Percentiles rank a stretch among this genome's conserved stretches.
Conservation (phyloP, 2,888 invertebrate genomes). For the Polylopha cassiicola region DNA sequence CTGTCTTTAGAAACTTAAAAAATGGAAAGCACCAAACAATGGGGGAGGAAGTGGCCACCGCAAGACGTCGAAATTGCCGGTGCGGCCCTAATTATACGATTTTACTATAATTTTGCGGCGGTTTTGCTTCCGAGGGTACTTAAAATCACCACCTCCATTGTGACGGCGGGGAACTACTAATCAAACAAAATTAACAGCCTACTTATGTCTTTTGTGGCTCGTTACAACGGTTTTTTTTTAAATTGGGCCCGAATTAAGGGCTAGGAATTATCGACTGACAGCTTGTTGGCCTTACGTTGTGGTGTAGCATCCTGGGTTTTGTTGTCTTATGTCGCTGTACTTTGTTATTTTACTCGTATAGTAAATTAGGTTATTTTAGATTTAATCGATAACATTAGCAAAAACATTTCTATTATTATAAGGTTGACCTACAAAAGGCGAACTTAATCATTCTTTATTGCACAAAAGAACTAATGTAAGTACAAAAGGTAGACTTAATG, state of each 20-base stretch:
- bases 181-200: constrained; percentile 57
- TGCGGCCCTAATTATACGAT: constrained; percentile 68
- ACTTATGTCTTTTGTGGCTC: constrained; percentile 41
- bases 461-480: no score
- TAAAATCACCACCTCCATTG: constrained; percentile 62
- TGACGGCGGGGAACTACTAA: constrained; percentile 56
- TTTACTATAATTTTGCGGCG: constrained; percentile 69
- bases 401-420: no score
- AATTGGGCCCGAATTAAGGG: constrained; percentile 28
- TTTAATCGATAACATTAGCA: no score
- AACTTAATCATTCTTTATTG: no score
- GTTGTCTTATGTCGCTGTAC: constrained; percentile 9
- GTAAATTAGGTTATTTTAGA: no score
- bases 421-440: no score
- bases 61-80: constrained; percentile 62
- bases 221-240: constrained; percentile 43
- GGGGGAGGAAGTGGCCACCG: constrained; percentile 68
- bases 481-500: no score
- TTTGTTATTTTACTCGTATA: constrained; percentile 6
- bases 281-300: constrained; percentile 16
- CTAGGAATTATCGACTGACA: constrained; percentile 10
- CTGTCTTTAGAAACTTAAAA: constrained; percentile 43
- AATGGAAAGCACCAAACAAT: constrained; percentile 55
- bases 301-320: constrained; percentile 14
- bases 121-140: constrained; percentile 42